These are phyloP conservation scores for Danaus melanippus DNA, from an alignment of 1,140 invertebrate species.

Conservation along the genomic window DNA sequence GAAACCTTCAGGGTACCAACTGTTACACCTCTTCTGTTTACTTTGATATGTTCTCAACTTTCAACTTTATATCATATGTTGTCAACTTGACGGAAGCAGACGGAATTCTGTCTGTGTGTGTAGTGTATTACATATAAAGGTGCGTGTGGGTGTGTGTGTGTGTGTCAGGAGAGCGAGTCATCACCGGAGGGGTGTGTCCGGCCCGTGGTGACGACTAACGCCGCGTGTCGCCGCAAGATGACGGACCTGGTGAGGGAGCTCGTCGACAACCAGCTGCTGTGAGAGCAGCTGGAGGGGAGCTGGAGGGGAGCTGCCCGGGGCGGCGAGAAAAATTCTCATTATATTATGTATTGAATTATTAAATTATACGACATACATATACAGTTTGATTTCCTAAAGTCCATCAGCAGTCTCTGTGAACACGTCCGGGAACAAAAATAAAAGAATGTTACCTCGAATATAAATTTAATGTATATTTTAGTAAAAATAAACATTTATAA, in stretches of 20 bases:
- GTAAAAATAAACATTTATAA: constrained; percentile 60
- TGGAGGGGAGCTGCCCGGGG: too few species aligned
- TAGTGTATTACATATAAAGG: too few species aligned
- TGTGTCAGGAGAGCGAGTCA: constrained; percentile 43
- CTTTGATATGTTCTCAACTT: too few species aligned
- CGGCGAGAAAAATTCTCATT: constrained; percentile 20
- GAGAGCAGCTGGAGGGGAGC: too few species aligned
- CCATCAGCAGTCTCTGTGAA: not conserved
- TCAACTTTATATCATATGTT: too few species aligned
- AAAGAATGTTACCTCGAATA: constrained; percentile 29
- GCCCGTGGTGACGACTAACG: constrained; percentile 69
- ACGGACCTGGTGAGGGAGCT: constrained; percentile 74
- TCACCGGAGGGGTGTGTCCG: constrained; percentile 28
- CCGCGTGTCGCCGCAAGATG: constrained; percentile 74
- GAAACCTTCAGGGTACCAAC: too few species aligned
- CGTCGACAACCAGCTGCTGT: constrained; percentile 51
- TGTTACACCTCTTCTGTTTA: too few species aligned
- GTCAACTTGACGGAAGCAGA: too few species aligned
- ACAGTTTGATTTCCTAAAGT: too few species aligned
- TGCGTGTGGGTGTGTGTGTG: too few species aligned
- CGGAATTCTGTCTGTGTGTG: too few species aligned
- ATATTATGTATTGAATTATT: constrained; percentile 9
- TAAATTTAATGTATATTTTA: constrained; percentile 63
- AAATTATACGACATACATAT: not conserved
- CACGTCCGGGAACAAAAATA: not conserved